Evolutionary conservation across 2,797 vertebrate genomes (phyloP), one percentile per base, ranked within the genome.

Genomic region (Channa striata): DNA sequence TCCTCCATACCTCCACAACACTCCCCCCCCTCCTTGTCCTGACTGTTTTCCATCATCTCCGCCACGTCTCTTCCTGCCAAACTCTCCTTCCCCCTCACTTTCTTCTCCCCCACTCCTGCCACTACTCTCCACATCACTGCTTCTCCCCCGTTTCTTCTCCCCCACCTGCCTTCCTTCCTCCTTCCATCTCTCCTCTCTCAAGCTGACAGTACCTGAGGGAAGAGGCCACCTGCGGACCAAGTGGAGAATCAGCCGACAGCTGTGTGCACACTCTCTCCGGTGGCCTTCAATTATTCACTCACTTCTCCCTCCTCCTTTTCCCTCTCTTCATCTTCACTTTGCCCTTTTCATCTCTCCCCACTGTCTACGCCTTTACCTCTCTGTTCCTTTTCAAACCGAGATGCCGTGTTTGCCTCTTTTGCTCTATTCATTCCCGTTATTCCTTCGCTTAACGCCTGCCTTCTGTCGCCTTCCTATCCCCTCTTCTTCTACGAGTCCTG

Each of bases 231-330:
- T 91, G 88, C 86, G 67, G 89, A 89, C 89, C 87, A 73, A 86
- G 88, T 83, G 85, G 84, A 86, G 89, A 85, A 87, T 83, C 87
- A 82, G 85, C 86, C 81, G 84, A 91, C 89, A 90, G 87, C 89
- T 89, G 88, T 91, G 87, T 90, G 88, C 84, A 88, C 86, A 89
- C 85, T 86, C 87, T 92, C 91, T 91, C 88, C 83, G 80, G 91
- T 89, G 90, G 88, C 84, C 89, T 89, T 91, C 87, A 91, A 91
- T 91, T 89, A 91, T 92, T 92, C 86, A 91, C 88, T 88, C 84
- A 49, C 87, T 81, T 74, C 82, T 70, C 80, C 80, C 74, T 25
- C 74, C 77, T 72, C 58, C 43, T 46, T 36, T 56, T 36, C 56
- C 59, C 59, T 58, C 79, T 65, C 76, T 75, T 85, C 67, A 69